These are phyloP conservation scores for Lucifuga dentata DNA, from an alignment of 2,113 vertebrate species.

Conservation along the genomic window DNA sequence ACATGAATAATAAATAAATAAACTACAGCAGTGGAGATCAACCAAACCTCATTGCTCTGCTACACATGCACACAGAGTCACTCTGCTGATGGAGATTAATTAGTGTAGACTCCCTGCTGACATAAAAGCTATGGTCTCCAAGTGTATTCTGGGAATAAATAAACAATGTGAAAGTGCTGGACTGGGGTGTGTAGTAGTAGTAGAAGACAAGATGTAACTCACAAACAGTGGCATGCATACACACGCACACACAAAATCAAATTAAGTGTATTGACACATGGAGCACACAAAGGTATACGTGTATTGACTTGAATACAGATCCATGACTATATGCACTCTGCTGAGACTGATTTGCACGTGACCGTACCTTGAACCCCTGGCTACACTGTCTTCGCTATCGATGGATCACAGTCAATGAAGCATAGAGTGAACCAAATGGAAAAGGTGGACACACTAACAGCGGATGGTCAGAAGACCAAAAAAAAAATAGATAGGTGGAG, in stretches of 20 bases:
- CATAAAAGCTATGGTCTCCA: conserved; percentile 28
- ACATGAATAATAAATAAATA: too few species aligned
- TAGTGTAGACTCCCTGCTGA: conserved; percentile 51
- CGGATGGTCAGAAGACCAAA: conserved; percentile 47
- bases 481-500: neutral
- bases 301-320: conserved; percentile 33
- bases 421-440: conserved; percentile 44
- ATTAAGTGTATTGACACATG: conserved; percentile 19
- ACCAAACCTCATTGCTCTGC: too few species aligned
- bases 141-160: conserved; percentile 54
- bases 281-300: neutral
- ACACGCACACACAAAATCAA: neutral
- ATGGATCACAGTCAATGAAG: conserved; percentile 51
- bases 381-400: conserved; percentile 45
- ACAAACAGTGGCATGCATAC: neutral
- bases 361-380: conserved; percentile 69
- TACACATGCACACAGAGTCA: conserved; percentile 5
- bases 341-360: conserved; percentile 53
- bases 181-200: neutral
- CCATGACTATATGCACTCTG: conserved; percentile 11
- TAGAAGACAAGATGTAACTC: neutral
- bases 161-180: conserved; percentile 24
- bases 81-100: conserved; percentile 63
- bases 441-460: conserved; percentile 33
- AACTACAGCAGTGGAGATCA: too few species aligned